Conservation (phyloP, 2,113 vertebrate species). For the Mus pahari region DNA sequence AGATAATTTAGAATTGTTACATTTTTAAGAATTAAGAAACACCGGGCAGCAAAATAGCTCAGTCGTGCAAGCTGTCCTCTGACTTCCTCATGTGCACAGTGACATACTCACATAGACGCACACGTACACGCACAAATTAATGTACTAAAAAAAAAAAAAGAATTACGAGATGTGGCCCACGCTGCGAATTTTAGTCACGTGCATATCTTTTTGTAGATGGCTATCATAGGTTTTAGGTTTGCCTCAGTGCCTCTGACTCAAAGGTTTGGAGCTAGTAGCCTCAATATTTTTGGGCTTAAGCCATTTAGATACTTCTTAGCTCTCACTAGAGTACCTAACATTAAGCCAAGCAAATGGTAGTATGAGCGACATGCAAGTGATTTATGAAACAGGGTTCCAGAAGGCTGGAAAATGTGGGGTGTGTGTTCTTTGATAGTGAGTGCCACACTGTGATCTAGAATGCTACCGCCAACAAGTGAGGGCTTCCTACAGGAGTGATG, state of each 20-base stretch:
- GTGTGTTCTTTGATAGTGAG: not conserved
- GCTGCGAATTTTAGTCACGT: not conserved
- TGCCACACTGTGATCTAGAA: not conserved
- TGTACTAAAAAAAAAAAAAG: not conserved
- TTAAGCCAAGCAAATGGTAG: not conserved
- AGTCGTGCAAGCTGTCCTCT: not conserved
- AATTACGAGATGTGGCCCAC: not conserved
- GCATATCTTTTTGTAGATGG: not conserved
- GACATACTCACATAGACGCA: not conserved
- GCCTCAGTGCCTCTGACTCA: not conserved
- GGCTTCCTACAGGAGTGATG: not conserved
- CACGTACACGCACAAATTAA: not conserved
- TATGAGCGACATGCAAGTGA: not conserved
- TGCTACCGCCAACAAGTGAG: not conserved
- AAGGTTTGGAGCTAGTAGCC: not conserved
- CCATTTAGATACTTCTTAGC: not conserved
- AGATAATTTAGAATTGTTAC: constrained; percentile 24
- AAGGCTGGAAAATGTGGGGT: not conserved
- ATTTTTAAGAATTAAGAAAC: constrained; percentile 4
- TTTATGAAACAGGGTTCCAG: not conserved
- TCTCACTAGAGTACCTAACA: not conserved
- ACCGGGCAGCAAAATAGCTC: not conserved
- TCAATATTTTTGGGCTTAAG: not conserved
- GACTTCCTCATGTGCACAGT: not conserved
- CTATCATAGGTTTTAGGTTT: not conserved